A percentile compares a stretch with the other conserved stretches of the same genome.
Conservation (phyloP, 2,888 invertebrate genomes). For the Muschampia staudingeri region DNA sequence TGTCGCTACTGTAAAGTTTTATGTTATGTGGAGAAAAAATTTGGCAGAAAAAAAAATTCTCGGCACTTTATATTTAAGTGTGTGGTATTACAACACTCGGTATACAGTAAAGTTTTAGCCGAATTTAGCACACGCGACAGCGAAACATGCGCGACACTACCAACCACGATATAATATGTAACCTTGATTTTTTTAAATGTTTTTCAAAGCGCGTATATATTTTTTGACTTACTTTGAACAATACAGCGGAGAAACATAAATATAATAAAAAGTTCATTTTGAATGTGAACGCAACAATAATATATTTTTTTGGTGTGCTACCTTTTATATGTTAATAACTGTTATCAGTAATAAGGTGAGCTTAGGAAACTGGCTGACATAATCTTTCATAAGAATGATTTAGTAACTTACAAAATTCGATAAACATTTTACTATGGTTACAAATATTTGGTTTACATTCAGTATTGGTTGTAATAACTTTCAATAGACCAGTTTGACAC, state of each 20-base stretch:
- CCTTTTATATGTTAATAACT: conserved; percentile 49
- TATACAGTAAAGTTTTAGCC: too few species aligned
- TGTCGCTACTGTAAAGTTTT: too few species aligned
- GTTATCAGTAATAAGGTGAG: background rate
- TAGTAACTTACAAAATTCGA: conserved; percentile 22
- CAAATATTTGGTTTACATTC: background rate
- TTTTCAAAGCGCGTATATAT: too few species aligned
- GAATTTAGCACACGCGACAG: too few species aligned
- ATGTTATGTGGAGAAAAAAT: too few species aligned
- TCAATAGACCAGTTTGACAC: background rate
- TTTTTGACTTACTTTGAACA: conserved; percentile 55
- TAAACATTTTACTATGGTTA: conserved; percentile 29
- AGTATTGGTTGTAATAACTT: background rate
- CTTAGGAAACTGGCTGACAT: conserved; percentile 49
- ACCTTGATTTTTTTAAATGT: too few species aligned
- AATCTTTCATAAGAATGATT: conserved; percentile 36
- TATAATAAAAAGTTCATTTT: conserved; percentile 58
- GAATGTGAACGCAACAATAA: conserved; percentile 40
- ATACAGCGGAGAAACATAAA: conserved; percentile 52
- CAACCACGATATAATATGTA: too few species aligned
- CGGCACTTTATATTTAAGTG: too few species aligned
- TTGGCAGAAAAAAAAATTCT: too few species aligned
- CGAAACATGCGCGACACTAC: too few species aligned
- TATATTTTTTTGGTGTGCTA: background rate
- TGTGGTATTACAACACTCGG: too few species aligned